These are phyloP conservation scores for Cyprinodon diabolis DNA, from an alignment of 2,797 vertebrate genomes.

Conservation along the genomic window DNA sequence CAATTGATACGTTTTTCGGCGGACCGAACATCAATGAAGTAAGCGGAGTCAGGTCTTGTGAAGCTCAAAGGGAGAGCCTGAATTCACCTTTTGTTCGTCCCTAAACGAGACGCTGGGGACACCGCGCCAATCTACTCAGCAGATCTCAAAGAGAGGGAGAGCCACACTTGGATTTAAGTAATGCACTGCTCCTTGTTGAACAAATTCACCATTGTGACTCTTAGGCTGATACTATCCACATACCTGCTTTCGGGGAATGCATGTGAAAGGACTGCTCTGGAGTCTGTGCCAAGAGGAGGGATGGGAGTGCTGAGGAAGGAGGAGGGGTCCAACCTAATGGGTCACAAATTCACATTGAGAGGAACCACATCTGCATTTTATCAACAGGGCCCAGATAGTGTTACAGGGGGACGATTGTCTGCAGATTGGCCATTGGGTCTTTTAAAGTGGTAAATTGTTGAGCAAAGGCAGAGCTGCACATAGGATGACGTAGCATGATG, in stretches of 20 bases:
- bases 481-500: constrained; percentile 59
- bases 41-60: constrained; percentile 63
- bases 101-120: constrained; percentile 77
- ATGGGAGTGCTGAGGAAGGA: constrained; percentile 68
- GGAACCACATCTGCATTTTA: constrained; percentile 97
- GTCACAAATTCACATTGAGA: constrained; percentile 95
- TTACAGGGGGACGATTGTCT: constrained; percentile 97
- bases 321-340: constrained; percentile 76
- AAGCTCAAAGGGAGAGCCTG: constrained; percentile 75
- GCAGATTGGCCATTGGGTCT: constrained; percentile 91
- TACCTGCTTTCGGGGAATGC: constrained; percentile 79
- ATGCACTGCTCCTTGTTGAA: constrained; percentile 78
- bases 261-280: constrained; percentile 68
- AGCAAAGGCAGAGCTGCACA: constrained; percentile 91
- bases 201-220: constrained; percentile 81
- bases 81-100: constrained; percentile 79
- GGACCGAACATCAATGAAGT: constrained; percentile 68
- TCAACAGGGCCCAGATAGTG: constrained; percentile 95
- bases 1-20: constrained; percentile 60
- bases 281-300: constrained; percentile 68
- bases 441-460: constrained; percentile 94
- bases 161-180: constrained; percentile 77
- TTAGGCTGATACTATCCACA: constrained; percentile 80
- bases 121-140: constrained; percentile 68
- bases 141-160: constrained; percentile 76